Evolutionary conservation across 2,888 invertebrate species (phyloP), one percentile per base, ranked within the genome.

Genomic region (Atethmia centrago): DNA sequence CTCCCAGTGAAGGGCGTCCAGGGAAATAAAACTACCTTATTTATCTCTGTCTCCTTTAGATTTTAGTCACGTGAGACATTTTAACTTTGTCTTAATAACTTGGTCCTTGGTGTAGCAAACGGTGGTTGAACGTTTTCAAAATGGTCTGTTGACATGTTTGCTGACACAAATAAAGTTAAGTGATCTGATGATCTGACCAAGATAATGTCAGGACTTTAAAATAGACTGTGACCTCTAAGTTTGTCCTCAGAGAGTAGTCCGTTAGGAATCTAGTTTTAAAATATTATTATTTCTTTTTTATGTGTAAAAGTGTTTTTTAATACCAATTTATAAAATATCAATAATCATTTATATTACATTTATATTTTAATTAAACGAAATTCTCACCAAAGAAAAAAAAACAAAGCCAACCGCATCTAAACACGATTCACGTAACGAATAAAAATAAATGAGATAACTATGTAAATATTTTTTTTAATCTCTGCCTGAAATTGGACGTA

Each of bases 401-500:
- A 56, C 19, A 25, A 64, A 67, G 47, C 36, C n/a, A 65, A 59
- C 45, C 62, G 12, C 40, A 82, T 73, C 63, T n/a, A 56, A 80
- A 77, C 14, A 67, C 73, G 53, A 56, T 64, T 47, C 83, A 76
- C 83, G 84, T 85, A 87, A 65, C 58, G 42, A 65, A 79, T 71
- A 45, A 69, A 77, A 76, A 80, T 82, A 82, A 83, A 83, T 76
- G 76, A 82, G 73, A 56, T 74, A 75, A 73, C 62, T 72, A 75
- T 79, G 84, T 84, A 81, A 85, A 83, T 81, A 64, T 76, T 67
- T 67, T n/a, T 21, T 64, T 72, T 85, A 85, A 87, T 85, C 78
- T 76, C 56, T 68, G 71, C 19, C 87, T 82, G 71, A 83, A 88
- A 88, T 88, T 85, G 87, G 84, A 84, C 85, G 89, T 94, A 93